Evolutionary conservation across 2,797 vertebrate genomes (phyloP), one percentile per base, ranked within the genome.

Genomic region (Notamacropus eugenii): DNA sequence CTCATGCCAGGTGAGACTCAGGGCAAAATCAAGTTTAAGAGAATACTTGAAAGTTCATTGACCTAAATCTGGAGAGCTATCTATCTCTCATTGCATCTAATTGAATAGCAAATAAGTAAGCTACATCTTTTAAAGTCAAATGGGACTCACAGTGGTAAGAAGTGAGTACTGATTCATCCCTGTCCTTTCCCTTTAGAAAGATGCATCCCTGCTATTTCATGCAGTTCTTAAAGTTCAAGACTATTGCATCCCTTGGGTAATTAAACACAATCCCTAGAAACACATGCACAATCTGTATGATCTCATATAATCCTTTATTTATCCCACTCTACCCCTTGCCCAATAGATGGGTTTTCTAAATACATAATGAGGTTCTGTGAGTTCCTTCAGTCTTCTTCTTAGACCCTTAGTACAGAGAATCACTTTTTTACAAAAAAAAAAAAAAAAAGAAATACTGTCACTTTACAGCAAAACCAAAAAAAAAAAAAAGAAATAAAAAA

Each of bases 391-490:
- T 40, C 6, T 57, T 92, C 40, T 1, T 24, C 0, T 57, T 90
- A n/a, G 46, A 90, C 4, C 2, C 27, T 93, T 46, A 54, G 16
- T 62, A 54, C 94, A 92, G 87, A 0, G 2, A 94, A 74, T 29
- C 92, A 87, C 3, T 62, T 11, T 94, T 96, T 95, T 55, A 22
- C 22, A 94, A 52, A 55, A 55, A 19, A 56, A 94, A 19, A 56
- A 94, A 62, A 95, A 1, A 0, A 59, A 92, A 24, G 28, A 40
- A 90, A 52, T 59, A 54, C 54, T 13, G 46, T 82, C 29, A 52
- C 28, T 94, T 93, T 94, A 91, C 1, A 90, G 24, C 90, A 91
- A 96, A 95, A 96, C 82, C 55, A 96, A 97, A 96, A 82, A 74
- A 52, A 82, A 74, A 52, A 52, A 52, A 52, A 52, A 52, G 52